Evolutionary conservation across 2,888 invertebrate genomes (phyloP), one percentile per base, ranked within the genome.

Genomic region (Dryococelus australis): DNA sequence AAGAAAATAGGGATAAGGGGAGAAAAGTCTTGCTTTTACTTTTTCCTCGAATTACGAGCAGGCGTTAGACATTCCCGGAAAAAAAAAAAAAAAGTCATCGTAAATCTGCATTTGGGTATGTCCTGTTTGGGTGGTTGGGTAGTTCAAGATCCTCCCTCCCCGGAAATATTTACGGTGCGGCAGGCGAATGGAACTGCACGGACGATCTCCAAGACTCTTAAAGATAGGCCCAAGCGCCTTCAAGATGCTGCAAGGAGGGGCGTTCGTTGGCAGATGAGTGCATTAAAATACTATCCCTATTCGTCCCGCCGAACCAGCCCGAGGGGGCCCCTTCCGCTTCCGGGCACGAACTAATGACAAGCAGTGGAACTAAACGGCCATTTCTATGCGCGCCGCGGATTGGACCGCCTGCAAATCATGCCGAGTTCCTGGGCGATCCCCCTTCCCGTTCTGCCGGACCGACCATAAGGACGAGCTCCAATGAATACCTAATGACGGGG

Each of bases 221-320:
- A 65, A n/a, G n/a, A n/a, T n/a, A n/a, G n/a, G n/a, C n/a, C n/a
- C n/a, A n/a, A 24, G n/a, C 8, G 10, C 65, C 65, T 1, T 0
- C 65, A 20, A 65, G 65, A 65, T n/a, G 8, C 65, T 65, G 65
- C 24, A 8, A 24, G 20, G 65, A 65, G 65, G 65, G 65, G 65
- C 65, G n/a, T 10, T 1, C 2, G 65, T 65, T 24, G n/a, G 65
- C 65, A 65, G 65, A 65, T n/a, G 20, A 65, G 65, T 65, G 65
- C 65, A 65, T 65, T 65, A 65, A 65, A 65, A 65, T 65, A 24
- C 65, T 65, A 65, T 65, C 65, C 65, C 65, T 65, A 65, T n/a
- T 65, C 65, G 65, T 65, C 6, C 65, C 65, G n/a, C 65, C 65
- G 65, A 65, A 65, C 65, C 65, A 65, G 13, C 65, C 65, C 65